phyloP scores from a whole-genome alignment of 2,797 vertebrate species.

The Scyliorhinus canicula region DNA sequence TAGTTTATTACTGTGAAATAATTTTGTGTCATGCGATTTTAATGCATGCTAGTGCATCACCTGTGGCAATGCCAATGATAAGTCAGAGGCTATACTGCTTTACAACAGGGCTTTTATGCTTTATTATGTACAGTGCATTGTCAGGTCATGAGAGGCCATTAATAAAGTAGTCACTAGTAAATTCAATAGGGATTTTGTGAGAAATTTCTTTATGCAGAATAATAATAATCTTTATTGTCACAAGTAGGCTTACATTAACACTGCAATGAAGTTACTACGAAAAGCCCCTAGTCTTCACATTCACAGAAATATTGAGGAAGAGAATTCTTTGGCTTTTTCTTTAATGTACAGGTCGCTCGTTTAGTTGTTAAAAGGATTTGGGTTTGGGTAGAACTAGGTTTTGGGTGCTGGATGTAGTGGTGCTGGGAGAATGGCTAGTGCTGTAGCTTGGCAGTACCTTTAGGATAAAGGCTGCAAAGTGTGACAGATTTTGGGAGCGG shows the following conservation, averaged over 20 bases:
- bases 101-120: neutral
- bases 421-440: neutral
- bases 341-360: neutral
- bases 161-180: neutral
- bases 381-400: neutral
- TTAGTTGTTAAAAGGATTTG: neutral
- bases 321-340: neutral
- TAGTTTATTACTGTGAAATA: slow-evolving; percentile 6
- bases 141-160: neutral
- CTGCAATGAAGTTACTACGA: no score
- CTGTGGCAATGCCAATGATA: neutral
- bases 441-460: neutral
- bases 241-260: no score
- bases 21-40: neutral
- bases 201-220: no score
- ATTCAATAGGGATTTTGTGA: no score
- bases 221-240: no score
- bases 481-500: neutral
- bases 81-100: neutral
- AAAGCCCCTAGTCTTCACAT: no score
- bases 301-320: neutral
- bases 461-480: neutral
- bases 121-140: neutral
- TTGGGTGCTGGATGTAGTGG: neutral
- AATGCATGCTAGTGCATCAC: neutral